phyloP scores from a whole-genome alignment of 2,888 invertebrate genomes.

The Limnephilus lunatus region DNA sequence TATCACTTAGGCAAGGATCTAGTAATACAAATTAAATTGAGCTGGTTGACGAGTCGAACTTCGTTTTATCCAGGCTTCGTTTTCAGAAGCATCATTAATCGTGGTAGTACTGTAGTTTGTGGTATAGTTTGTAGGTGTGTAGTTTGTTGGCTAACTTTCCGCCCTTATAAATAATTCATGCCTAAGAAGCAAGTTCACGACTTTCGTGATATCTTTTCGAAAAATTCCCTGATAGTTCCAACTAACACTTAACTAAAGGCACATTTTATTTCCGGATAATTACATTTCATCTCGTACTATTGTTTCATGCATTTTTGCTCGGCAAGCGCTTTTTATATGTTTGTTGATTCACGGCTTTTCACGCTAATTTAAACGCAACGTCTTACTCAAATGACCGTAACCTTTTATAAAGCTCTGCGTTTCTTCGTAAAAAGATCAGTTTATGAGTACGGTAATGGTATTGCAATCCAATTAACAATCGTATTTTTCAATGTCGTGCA shows the following conservation, averaged over 20 bases:
- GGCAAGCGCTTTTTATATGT: background rate
- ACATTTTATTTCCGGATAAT: background rate
- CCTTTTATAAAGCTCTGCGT: background rate
- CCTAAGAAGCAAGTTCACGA: constrained; percentile 21
- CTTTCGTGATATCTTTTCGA: constrained; percentile 12
- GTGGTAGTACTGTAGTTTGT: background rate
- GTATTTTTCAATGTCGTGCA: background rate
- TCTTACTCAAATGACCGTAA: background rate
- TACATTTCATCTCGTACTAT: background rate
- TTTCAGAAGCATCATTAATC: background rate
- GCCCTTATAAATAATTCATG: constrained; percentile 27
- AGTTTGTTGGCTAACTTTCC: background rate
- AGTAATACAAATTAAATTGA: background rate
- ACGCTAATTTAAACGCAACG: constrained; percentile 2
- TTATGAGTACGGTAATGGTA: background rate
- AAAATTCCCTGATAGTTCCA: background rate
- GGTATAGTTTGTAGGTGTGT: background rate
- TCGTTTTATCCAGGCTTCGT: background rate
- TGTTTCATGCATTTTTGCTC: background rate
- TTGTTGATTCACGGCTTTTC: background rate
- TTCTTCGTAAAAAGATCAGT: background rate
- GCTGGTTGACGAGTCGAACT: background rate
- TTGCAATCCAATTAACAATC: background rate
- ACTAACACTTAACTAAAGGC: background rate
- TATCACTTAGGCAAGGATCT: background rate